These are phyloP conservation scores for Hemicrepidius hirtus DNA, from an alignment of 2,888 invertebrate species.

Conservation along the genomic window DNA sequence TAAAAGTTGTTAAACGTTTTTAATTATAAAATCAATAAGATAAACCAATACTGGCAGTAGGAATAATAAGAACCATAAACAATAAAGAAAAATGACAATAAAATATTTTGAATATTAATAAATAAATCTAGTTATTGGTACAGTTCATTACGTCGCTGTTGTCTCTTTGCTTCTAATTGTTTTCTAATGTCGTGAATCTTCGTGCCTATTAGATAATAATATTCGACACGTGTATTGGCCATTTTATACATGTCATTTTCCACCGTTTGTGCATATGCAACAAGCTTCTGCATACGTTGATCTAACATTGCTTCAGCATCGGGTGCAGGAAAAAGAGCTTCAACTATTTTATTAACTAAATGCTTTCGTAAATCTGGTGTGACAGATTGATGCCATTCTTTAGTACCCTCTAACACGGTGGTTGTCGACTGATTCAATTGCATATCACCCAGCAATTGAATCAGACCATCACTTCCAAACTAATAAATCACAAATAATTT, in stretches of 20 bases:
- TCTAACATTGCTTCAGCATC: slow-evolving; percentile 98
- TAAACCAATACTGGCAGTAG: too few species aligned
- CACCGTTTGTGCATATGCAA: slow-evolving; percentile 98
- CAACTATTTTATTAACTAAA: slow-evolving; percentile 99
- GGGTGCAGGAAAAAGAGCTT: slow-evolving; percentile 99
- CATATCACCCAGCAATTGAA: slow-evolving; percentile 76
- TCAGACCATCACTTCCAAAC: slow-evolving; percentile 66
- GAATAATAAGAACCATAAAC: too few species aligned
- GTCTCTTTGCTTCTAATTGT: slow-evolving; percentile 95
- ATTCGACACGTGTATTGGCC: slow-evolving; percentile 97
- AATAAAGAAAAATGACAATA: too few species aligned
- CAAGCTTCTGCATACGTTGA: slow-evolving; percentile 97
- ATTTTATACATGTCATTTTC: slow-evolving; percentile 99
- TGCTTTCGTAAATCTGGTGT: slow-evolving; percentile 98
- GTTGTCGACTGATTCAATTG: slow-evolving; percentile 85
- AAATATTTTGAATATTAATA: too few species aligned
- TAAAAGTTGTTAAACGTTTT: too few species aligned
- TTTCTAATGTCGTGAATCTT: slow-evolving; percentile 99
- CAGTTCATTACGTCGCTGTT: slow-evolving; percentile 92
- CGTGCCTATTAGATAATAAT: slow-evolving; percentile 98
- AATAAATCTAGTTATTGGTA: too few species aligned
- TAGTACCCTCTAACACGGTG: slow-evolving; percentile 87
- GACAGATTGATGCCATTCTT: slow-evolving; percentile 98
- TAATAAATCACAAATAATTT: too few species aligned
- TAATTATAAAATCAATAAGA: too few species aligned